Percentiles rank a stretch among this genome's conserved stretches.
Conservation (phyloP, 2,113 vertebrate species). For the Mungos mungo region DNA sequence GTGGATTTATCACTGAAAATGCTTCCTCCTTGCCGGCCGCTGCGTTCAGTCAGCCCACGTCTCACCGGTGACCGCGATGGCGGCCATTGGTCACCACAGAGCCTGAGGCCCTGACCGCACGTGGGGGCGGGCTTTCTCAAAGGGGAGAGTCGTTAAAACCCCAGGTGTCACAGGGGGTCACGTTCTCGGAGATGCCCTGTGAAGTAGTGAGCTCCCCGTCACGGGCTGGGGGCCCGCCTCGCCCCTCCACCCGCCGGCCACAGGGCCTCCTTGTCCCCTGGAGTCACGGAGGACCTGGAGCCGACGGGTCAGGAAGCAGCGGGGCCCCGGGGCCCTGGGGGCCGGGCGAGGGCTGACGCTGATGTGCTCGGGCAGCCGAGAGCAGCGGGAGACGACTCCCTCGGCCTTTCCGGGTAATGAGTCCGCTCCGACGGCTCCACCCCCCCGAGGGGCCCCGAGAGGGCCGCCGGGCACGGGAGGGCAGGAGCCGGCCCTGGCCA, state of each 20-base stretch:
- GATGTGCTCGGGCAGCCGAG: conserved; percentile 86
- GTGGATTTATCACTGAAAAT: background rate
- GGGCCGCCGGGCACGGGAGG: conserved; percentile 58
- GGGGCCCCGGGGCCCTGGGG: conserved; percentile 37
- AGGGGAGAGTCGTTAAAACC: background rate
- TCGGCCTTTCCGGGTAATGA: conserved; percentile 86
- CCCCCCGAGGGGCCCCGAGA: conserved; percentile 83
- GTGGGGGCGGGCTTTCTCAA: background rate
- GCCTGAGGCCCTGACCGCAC: background rate
- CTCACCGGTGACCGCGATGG: accelerated
- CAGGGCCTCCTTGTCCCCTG: background rate
- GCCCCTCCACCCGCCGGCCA: accelerated
- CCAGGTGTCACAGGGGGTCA: accelerated
- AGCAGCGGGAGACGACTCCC: conserved; percentile 84
- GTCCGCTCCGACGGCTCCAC: conserved; percentile 69
- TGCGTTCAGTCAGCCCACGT: accelerated
- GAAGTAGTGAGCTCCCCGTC: background rate
- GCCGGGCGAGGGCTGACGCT: conserved; percentile 82
- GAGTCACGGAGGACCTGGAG: background rate
- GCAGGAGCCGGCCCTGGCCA: background rate
- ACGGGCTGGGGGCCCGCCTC: accelerated
- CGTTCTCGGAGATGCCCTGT: background rate
- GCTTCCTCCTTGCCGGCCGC: background rate
- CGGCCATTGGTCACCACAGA: background rate
- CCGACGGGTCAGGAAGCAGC: accelerated